A percentile compares a stretch with the other conserved stretches of the same genome.
Evolutionary conservation across 2,888 invertebrate species (phyloP).

Genomic region (Orthonychiurus folsomi): DNA sequence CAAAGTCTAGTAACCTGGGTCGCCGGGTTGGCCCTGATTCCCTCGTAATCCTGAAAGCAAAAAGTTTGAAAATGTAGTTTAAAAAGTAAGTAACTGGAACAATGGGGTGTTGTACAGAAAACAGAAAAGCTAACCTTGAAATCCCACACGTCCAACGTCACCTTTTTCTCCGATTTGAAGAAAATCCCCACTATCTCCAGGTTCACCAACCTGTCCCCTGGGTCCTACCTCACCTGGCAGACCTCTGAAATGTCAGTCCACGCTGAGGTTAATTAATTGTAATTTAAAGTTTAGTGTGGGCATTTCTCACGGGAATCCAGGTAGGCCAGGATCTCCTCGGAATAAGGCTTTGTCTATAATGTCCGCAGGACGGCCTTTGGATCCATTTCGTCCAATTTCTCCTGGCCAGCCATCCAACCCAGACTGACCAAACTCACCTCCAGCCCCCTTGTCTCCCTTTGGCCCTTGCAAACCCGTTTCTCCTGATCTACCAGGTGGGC

Average conservation of each 20-base stretch:
- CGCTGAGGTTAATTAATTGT: not conserved
- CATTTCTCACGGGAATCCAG: constrained; percentile 42
- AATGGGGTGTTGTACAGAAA: too few species aligned
- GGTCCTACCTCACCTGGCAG: constrained; percentile 45
- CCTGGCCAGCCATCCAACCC: constrained; percentile 33
- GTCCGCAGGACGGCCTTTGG: constrained; percentile 52
- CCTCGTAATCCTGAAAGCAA: constrained; percentile 40
- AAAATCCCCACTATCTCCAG: constrained; percentile 40
- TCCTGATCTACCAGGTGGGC: constrained; percentile 42
- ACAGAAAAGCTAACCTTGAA: constrained; percentile 13
- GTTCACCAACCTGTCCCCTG: constrained; percentile 46
- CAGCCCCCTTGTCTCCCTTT: constrained; percentile 10
- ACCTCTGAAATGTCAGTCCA: constrained; percentile 19
- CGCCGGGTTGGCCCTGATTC: constrained; percentile 34
- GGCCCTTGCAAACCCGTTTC: constrained; percentile 20
- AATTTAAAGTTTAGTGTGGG: too few species aligned
- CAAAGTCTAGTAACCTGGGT: constrained; percentile 3
- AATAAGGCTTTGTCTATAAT: constrained; percentile 46
- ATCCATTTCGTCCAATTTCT: constrained; percentile 38
- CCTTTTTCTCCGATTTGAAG: constrained; percentile 42
- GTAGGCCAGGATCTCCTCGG: constrained; percentile 48
- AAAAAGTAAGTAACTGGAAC: too few species aligned
- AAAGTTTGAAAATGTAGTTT: too few species aligned
- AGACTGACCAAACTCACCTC: constrained; percentile 27
- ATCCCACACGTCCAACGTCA: constrained; percentile 41